Conservation (phyloP, 2,888 invertebrate genomes). For the Idaea straminata region DNA sequence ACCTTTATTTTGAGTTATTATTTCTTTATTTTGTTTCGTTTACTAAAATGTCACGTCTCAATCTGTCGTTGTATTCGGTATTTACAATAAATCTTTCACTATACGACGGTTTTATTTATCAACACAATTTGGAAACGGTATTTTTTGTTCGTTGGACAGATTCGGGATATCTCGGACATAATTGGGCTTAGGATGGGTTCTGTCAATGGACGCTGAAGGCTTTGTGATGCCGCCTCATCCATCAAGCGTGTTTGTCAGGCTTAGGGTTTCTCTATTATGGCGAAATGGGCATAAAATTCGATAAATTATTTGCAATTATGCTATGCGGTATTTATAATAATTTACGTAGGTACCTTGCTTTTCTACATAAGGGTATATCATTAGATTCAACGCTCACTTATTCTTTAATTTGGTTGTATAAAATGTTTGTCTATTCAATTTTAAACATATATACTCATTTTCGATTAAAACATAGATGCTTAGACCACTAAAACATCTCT, state of each 20-base stretch:
- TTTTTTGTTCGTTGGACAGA: constrained; percentile 55
- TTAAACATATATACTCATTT: not conserved
- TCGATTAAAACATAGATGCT: not conserved
- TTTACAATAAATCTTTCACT: constrained; percentile 14
- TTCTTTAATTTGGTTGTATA: not conserved
- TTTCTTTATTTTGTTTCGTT: not conserved
- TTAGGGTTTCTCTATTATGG: constrained; percentile 51
- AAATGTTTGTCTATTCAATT: too few relatives aligned
- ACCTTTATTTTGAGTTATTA: not conserved
- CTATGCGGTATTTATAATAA: not conserved
- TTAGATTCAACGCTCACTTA: not conserved
- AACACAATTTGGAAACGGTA: constrained; percentile 12
- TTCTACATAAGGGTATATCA: not conserved
- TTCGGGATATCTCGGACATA: constrained; percentile 42
- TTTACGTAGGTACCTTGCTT: not conserved
- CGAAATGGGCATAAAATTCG: constrained; percentile 72
- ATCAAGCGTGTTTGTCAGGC: constrained; percentile 64
- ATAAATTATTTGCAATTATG: constrained; percentile 64
- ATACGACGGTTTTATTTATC: constrained; percentile 17
- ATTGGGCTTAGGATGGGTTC: constrained; percentile 53
- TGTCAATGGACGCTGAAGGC: constrained; percentile 49
- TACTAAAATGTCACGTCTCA: not conserved
- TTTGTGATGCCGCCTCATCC: constrained; percentile 66
- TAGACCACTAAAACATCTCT: not conserved
- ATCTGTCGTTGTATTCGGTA: constrained; percentile 5